Base-by-base conservation (phyloP, 1,140 invertebrate species). In the Aphis craccivora region DNA sequence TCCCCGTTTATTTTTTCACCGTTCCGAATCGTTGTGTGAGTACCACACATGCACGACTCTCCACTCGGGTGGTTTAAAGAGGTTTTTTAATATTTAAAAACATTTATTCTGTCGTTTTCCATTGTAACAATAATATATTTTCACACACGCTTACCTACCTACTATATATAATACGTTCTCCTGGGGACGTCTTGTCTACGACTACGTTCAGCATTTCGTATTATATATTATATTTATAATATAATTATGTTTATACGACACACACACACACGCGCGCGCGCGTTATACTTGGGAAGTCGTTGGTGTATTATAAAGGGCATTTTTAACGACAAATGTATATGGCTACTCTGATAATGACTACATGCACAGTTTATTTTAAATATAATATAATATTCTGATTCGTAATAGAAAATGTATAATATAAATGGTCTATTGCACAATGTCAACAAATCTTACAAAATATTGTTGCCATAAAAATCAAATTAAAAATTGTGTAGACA, bases 41-140 rank as follows among this genome's bases (percentile, higher is more conserved):
- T 3, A 67, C 11, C 25, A 81, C 18, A 14, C 35, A 37, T 20
- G 6, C 7, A 37, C 35, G 22, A 43, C 35, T 23, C 83, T 37
- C 83, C 60, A 6, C 14, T 5, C 83, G 22, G 83, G 1, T 23
- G 83, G 55, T 76, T 25, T 43, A 7, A 87, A 87, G 84, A 45
- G 43, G 9, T 87, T 48, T 87, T n/a, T 87, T 30, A 87, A 87
- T 87, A 87, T 45, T 87, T 87, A 87, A 87, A 87, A 87, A 87
- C 23, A 87, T 87, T 87, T 87, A 48, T 30, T 45, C 18, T n/a
- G 84, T 45, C 84, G 43, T 45, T 43, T 76, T n/a, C 60, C 60
- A 6, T 76, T 76, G 30, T 20, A 76, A 35, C 60, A 67, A n/a
- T 76, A 11, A 60, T 60, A n/a, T n/a, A 11, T n/a, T 76, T 14